Conservation (phyloP, 2,888 invertebrate species). For the Drosophila incognita region DNA sequence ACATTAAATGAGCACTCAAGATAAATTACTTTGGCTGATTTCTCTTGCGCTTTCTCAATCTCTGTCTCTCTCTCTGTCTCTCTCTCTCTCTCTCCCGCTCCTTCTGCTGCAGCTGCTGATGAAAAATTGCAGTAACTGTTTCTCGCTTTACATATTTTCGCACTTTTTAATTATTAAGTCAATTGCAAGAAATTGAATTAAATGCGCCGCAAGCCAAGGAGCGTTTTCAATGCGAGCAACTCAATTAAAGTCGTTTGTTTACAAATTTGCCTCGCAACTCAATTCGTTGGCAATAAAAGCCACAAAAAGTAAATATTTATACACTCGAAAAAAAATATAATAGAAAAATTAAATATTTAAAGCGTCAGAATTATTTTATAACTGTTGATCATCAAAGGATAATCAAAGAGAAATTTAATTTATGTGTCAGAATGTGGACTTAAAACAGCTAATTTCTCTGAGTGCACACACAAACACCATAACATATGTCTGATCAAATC, state of each 20-base stretch:
- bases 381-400: not conserved
- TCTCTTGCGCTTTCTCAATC: conserved; percentile 4
- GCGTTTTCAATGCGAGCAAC: conserved; percentile 19
- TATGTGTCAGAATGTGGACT: not conserved
- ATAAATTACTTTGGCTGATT: conserved; percentile 72
- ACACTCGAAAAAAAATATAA: not conserved
- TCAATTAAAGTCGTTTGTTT: conserved; percentile 16
- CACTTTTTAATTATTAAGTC: conserved; percentile 51
- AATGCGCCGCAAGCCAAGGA: not conserved
- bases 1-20: conserved; percentile 73
- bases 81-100: not conserved
- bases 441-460: not conserved
- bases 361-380: not conserved
- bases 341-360: not conserved
- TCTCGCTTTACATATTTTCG: conserved; percentile 14
- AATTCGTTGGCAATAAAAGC: conserved; percentile 27
- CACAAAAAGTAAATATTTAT: conserved; percentile 9
- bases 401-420: not conserved
- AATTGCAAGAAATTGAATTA: conserved; percentile 63
- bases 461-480: conserved; percentile 1
- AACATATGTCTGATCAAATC: conserved; percentile 22
- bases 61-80: not conserved
- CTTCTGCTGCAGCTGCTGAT: conserved; percentile 8
- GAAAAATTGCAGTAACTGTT: conserved; percentile 29
- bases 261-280: conserved; percentile 6